These are phyloP conservation scores for Carassius carassius DNA, from an alignment of 2,113 vertebrate species.

Conservation along the genomic window DNA sequence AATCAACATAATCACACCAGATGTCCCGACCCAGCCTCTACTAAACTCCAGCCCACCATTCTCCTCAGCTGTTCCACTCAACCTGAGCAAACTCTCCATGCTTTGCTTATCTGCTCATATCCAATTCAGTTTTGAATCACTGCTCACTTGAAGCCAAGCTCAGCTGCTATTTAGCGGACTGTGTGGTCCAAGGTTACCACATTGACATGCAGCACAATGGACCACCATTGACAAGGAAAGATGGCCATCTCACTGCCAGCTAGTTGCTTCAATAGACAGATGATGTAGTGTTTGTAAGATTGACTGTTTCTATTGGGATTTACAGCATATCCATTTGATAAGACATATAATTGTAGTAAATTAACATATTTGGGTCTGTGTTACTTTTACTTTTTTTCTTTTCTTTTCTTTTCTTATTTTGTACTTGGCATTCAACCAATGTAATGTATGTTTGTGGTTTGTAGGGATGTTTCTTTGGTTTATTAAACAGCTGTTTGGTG, in stretches of 20 bases:
- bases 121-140: slow-evolving; percentile 66
- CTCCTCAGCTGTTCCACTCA: slow-evolving; percentile 17
- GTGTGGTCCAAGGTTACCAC: slow-evolving; percentile 71
- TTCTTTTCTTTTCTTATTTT: no score
- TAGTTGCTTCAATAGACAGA: neutral
- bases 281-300: slow-evolving; percentile 6
- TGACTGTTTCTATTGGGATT: neutral
- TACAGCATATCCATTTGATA: neutral
- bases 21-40: slow-evolving; percentile 21
- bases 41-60: slow-evolving; percentile 10
- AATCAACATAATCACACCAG: slow-evolving; percentile 28
- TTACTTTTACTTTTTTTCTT: neutral
- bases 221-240: slow-evolving; percentile 65
- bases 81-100: slow-evolving; percentile 52
- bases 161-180: slow-evolving; percentile 64
- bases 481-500: neutral
- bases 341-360: neutral
- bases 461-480: neutral
- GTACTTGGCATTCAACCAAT: neutral
- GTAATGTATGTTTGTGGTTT: neutral
- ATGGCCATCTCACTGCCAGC: slow-evolving; percentile 28
- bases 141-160: slow-evolving; percentile 61
- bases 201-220: slow-evolving; percentile 58
- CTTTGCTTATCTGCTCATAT: slow-evolving; percentile 74
- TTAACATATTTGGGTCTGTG: neutral